Evolutionary conservation across 92 coral and sea anemone species (phyloP).

Genomic region (Actinernus sp.): DNA sequence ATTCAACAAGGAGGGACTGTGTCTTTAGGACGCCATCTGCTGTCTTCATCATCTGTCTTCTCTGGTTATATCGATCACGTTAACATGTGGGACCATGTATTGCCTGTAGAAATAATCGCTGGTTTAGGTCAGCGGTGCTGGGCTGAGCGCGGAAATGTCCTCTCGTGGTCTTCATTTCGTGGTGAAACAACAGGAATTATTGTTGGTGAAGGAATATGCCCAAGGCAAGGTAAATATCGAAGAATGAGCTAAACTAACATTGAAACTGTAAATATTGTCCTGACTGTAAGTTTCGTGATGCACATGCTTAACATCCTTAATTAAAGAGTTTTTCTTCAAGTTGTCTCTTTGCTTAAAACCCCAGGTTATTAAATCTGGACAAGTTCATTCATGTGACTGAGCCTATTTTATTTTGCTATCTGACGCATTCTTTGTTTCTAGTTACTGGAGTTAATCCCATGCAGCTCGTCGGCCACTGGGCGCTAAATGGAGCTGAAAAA

Average conservation of each 20-base stretch:
- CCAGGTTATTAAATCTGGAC: too few relatives aligned
- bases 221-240: constrained; percentile 25
- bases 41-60: not conserved
- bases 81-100: constrained; percentile 40
- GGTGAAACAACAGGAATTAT: constrained; percentile 3
- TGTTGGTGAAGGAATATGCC: constrained; percentile 21
- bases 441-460: constrained; percentile 5
- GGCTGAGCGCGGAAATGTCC: constrained; percentile 44
- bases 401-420: too few relatives aligned
- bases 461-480: constrained; percentile 10
- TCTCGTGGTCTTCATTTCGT: constrained; percentile 45
- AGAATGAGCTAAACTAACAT: not conserved
- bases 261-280: too few relatives aligned
- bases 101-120: constrained; percentile 34
- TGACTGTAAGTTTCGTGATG: too few relatives aligned
- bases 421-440: constrained; percentile 1
- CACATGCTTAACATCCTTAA: too few relatives aligned
- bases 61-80: constrained; percentile 19
- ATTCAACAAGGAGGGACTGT: constrained; percentile 7
- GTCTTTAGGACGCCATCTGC: constrained; percentile 7
- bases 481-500: constrained; percentile 18
- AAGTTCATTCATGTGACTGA: too few relatives aligned
- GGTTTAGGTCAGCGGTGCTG: constrained; percentile 47
- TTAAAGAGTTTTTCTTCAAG: too few relatives aligned
- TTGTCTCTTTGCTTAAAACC: too few relatives aligned